Evolutionary conservation across 2,888 invertebrate species (phyloP), one percentile per base, ranked within the genome.

Genomic region (Synanthedon andrenaeformis): DNA sequence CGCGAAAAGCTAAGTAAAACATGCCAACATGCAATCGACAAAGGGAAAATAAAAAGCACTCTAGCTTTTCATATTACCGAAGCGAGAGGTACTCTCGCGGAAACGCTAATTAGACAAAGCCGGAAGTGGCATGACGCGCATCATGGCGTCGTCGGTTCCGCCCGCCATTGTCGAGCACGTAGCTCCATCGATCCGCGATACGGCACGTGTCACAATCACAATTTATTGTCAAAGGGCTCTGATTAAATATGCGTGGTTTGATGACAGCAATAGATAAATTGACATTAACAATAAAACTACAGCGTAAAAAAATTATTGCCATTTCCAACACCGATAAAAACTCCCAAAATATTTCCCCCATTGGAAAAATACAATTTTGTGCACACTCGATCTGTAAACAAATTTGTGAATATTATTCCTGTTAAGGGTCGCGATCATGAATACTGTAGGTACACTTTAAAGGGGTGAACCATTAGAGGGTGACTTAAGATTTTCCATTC

Each of bases 351-450:
- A 35, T 45, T n/a, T 13, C 45, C 45, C 45, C 45, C 45, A 2
- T 13, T 42, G 4, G n/a, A 13, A 45, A 12, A 45, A 45, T 13
- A 42, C 42, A 42, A 42, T n/a, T n/a, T 45, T 45, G 45, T 59
- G 63, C 67, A 65, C 67, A 65, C 69, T 58, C 73, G 79, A 79
- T 82, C 82, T 72, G 84, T 84, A 84, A 86, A 84, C 84, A 86
- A 84, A 86, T 85, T 86, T 84, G 80, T 72, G 81, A 80, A 80
- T 78, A 84, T 84, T 85, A 84, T 83, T 82, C 76, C 68, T 64
- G 71, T 70, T 72, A 69, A 69, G 66, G 66, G 52, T 42, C 53
- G 49, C 53, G 54, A 62, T 61, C 72, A 84, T 83, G 82, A 82
- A 83, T 85, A 77, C 71, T 23, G 35, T 60, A 35, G 35, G 35